Evolutionary conservation across 92 coral and sea anemone species (phyloP), one percentile per base, ranked within the genome.

Genomic region (Siderastrea radians): DNA sequence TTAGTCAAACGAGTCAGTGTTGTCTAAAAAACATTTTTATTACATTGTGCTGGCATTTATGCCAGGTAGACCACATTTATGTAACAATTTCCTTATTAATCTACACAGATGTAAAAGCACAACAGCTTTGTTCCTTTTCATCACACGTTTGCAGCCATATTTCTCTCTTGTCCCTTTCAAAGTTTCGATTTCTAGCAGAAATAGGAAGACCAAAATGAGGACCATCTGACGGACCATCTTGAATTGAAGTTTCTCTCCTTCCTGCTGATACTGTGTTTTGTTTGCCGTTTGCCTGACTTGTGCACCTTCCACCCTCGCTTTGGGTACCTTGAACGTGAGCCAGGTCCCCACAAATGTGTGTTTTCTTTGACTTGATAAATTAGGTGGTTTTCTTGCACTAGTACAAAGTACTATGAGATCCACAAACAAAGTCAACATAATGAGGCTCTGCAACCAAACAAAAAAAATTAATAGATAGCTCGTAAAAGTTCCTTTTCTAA

Each of bases 371-470:
- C 66, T 9, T 67, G 38, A 53, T 53, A 6, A 53, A 53, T 53
- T 53, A 1, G 10, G 10, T 11, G 2, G 10, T 73, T 4, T 49
- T 17, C 46, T 5, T 46, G 7, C 15, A 49, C n/a, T 50, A 79
- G 74, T 63, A 65, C 3, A 49, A 69, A 43, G 77, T 62, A 47
- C 68, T 68, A 64, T 86, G 90, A 15, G 85, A 86, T 51, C 90
- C 81, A 63, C 71, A 54, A 2, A 86, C 75, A 73, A 86, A 79
- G 62, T 78, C 90, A 44, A 86, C 84, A 73, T 68, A 86, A 81
- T 86, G 75, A 19, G 90, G 90, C 51, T 86, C 90, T 86, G 86
- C 58, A 79, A 79, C 15, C 65, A 79, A 6, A 46, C 47, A 46
- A 17, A 49, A 63, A 6, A 11, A 63, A 26, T 14, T 38, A 16